Evolutionary conservation across 2,797 vertebrate genomes (phyloP).

Genomic region (Melanotaenia maccullochi): DNA sequence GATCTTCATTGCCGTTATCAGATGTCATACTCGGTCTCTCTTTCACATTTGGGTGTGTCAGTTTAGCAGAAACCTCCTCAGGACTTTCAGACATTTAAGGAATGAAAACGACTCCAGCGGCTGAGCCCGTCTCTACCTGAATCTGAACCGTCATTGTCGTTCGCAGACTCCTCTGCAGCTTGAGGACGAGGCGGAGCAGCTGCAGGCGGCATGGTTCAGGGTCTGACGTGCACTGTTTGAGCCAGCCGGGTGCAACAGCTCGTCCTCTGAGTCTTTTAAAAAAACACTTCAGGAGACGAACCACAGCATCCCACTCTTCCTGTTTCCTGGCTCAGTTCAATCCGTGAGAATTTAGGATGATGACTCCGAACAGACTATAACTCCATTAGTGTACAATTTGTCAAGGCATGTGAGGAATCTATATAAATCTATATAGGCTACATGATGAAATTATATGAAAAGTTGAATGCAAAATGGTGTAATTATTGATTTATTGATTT

Average conservation of each 20-base stretch:
- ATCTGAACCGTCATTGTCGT: background rate
- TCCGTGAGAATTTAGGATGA: slow-evolving; percentile 33
- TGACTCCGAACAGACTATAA: slow-evolving; percentile 43
- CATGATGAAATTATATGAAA: slow-evolving; percentile 75
- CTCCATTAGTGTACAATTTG: slow-evolving; percentile 68
- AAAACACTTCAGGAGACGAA: background rate
- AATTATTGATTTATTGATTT: slow-evolving; percentile 79
- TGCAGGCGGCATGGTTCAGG: background rate
- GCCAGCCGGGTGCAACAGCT: slow-evolving; percentile 2
- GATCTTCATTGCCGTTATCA: slow-evolving; percentile 37
- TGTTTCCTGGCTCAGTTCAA: slow-evolving; percentile 25
- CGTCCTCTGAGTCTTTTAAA: slow-evolving; percentile 2
- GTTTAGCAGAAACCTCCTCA: slow-evolving; percentile 77
- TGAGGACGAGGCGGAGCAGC: background rate
- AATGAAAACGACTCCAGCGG: slow-evolving; percentile 53
- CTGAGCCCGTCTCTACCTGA: slow-evolving; percentile 38
- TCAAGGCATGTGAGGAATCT: slow-evolving; percentile 80
- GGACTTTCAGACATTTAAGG: slow-evolving; percentile 75
- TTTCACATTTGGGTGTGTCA: slow-evolving; percentile 50
- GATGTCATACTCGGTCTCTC: slow-evolving; percentile 46
- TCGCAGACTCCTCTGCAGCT: slow-evolving; percentile 5
- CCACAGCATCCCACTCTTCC: slow-evolving; percentile 1
- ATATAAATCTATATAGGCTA: slow-evolving; percentile 75
- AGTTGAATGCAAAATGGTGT: slow-evolving; percentile 77
- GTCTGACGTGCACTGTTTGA: slow-evolving; percentile 7